Evolutionary conservation across 2,797 vertebrate genomes (phyloP).

Genomic region (Picus viridis): DNA sequence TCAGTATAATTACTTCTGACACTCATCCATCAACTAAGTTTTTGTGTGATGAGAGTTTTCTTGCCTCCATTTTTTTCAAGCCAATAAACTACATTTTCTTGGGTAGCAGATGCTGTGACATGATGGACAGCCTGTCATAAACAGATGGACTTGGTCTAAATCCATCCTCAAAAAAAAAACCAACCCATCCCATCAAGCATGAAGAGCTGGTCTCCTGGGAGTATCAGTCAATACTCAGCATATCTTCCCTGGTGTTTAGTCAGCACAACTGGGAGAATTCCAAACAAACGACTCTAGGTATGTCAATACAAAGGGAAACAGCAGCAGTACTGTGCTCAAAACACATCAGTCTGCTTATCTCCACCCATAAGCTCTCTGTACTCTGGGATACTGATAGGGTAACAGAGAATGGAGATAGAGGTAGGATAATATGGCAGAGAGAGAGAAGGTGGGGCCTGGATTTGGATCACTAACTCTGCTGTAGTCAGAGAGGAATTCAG

Average conservation of each 20-base stretch:
- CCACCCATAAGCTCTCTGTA: not conserved
- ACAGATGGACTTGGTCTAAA: constrained; percentile 50
- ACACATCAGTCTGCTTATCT: not conserved
- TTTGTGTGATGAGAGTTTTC: not conserved
- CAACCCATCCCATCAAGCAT: not conserved
- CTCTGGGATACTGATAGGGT: not conserved
- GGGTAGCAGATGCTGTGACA: not conserved
- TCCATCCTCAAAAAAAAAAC: not conserved
- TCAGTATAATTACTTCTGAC: constrained; percentile 49
- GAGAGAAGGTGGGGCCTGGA: not conserved
- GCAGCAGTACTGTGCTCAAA: not conserved
- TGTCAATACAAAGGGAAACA: not conserved
- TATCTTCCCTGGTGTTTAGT: not conserved
- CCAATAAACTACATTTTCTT: not conserved
- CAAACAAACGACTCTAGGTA: rapidly evolving
- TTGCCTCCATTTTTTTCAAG: not conserved
- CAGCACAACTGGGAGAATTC: not conserved
- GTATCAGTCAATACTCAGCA: not conserved
- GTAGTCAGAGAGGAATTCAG: not conserved
- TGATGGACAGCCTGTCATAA: constrained; percentile 36
- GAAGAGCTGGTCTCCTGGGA: not conserved
- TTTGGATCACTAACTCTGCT: not conserved
- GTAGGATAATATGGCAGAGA: rapidly evolving
- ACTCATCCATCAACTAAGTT: constrained; percentile 18
- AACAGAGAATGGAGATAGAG: not conserved